A percentile compares a stretch with the other conserved stretches of the same genome.
Evolutionary conservation across 2,888 invertebrate species (phyloP).

Genomic region (Dryomyza anilis): DNA sequence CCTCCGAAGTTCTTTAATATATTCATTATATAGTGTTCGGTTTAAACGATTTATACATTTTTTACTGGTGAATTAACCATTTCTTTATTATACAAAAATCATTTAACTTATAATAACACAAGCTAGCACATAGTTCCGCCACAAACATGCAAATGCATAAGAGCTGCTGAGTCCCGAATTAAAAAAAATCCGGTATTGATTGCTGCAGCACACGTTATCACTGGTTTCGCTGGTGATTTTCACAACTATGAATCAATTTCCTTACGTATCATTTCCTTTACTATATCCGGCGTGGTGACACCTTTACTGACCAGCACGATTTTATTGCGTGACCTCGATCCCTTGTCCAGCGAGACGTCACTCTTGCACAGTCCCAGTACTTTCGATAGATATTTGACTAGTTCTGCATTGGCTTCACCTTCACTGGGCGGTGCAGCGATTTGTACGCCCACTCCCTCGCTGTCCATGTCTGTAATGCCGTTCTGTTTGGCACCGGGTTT

Average conservation of each 20-base stretch:
- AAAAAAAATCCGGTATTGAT: too few species aligned
- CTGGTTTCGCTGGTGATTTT: not conserved
- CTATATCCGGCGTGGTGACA: constrained; percentile 59
- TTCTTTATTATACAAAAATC: too few species aligned
- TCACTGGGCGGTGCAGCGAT: constrained; percentile 82
- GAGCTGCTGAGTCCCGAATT: too few species aligned
- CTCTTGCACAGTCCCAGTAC: constrained; percentile 74
- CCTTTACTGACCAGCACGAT: constrained; percentile 63
- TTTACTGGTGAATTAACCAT: too few species aligned
- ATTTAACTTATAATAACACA: too few species aligned
- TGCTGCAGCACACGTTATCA: not conserved
- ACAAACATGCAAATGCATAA: too few species aligned
- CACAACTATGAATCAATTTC: constrained; percentile 44
- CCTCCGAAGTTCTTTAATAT: too few species aligned
- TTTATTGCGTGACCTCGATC: constrained; percentile 67
- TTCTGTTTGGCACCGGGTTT: constrained; percentile 79
- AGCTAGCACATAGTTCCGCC: too few species aligned
- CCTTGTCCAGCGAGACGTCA: constrained; percentile 70
- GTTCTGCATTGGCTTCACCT: constrained; percentile 79
- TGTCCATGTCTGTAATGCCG: constrained; percentile 68
- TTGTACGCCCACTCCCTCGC: constrained; percentile 74
- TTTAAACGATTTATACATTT: too few species aligned
- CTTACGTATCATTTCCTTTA: constrained; percentile 60
- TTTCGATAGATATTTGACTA: constrained; percentile 73
- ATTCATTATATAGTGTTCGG: too few species aligned